phyloP scores from a whole-genome alignment of 2,113 vertebrate species.

The Apteryx owenii region DNA sequence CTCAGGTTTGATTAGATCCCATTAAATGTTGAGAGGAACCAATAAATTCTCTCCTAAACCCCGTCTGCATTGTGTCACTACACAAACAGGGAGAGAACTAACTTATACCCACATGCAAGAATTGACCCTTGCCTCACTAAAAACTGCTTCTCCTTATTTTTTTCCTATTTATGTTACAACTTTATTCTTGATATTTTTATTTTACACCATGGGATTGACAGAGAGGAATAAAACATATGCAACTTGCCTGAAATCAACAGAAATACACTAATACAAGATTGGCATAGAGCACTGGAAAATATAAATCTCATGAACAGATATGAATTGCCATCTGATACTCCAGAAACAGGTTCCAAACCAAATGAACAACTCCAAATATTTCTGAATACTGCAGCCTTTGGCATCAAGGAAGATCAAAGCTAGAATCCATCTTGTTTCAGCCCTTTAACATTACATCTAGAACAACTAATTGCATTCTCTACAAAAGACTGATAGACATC shows the following conservation, averaged over 20 bases:
- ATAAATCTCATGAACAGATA: not conserved
- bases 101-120: not conserved
- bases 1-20: not conserved
- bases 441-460: not conserved
- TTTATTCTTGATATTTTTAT: not conserved
- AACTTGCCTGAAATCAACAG: not conserved
- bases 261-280: not conserved
- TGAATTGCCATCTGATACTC: not conserved
- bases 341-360: not conserved
- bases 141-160: not conserved
- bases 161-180: not conserved
- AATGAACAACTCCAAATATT: not conserved
- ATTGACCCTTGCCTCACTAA: not conserved
- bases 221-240: not conserved
- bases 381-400: not conserved
- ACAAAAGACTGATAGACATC: accelerated
- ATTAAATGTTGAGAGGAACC: not conserved
- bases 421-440: not conserved
- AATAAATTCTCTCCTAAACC: not conserved
- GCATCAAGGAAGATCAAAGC: not conserved
- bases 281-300: not conserved
- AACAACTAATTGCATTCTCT: not conserved
- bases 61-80: not conserved
- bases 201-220: not conserved
- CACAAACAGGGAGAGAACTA: not conserved